Conservation (phyloP, 30 jellyfish, hydroid and myxozoan species). For the Mastigias papua region DNA sequence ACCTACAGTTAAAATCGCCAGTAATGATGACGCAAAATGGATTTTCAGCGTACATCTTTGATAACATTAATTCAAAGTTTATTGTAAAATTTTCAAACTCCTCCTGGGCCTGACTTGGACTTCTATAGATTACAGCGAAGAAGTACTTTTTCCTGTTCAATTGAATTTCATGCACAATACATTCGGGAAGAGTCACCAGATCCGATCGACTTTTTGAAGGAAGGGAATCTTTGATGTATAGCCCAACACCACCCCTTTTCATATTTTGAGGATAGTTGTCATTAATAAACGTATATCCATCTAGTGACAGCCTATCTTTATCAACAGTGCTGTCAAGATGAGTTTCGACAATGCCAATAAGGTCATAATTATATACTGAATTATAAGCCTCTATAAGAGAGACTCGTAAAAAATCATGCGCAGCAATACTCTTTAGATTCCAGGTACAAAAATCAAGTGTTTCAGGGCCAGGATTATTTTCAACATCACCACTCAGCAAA, state of each 20-base stretch:
- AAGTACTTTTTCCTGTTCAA: conserved; percentile 24
- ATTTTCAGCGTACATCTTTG: conserved; percentile 69
- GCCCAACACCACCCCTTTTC: conserved; percentile 70
- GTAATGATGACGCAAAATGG: conserved; percentile 67
- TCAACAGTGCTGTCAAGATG: conserved; percentile 66
- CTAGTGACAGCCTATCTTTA: conserved; percentile 58
- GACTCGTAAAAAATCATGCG: conserved; percentile 65
- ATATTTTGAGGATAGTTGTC: conserved; percentile 73
- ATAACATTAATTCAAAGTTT: conserved; percentile 49
- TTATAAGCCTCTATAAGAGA: conserved; percentile 69
- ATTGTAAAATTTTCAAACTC: conserved; percentile 41
- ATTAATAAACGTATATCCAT: conserved; percentile 45
- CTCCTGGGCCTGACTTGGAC: conserved; percentile 58
- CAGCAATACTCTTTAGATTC: conserved; percentile 65
- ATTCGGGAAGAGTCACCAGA: conserved; percentile 52
- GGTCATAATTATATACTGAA: conserved; percentile 68
- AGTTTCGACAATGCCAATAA: conserved; percentile 72
- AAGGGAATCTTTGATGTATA: conserved; percentile 51
- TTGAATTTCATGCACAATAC: conserved; percentile 31
- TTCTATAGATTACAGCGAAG: conserved; percentile 29
- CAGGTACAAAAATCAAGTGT: conserved; percentile 55
- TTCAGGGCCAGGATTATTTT: conserved; percentile 73
- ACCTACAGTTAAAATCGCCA: conserved; percentile 66
- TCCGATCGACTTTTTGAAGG: conserved; percentile 45
- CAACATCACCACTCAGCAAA: conserved; percentile 79